These are phyloP conservation scores for Etheostoma spectabile DNA, from an alignment of 2,113 vertebrate species.

Conservation along the genomic window DNA sequence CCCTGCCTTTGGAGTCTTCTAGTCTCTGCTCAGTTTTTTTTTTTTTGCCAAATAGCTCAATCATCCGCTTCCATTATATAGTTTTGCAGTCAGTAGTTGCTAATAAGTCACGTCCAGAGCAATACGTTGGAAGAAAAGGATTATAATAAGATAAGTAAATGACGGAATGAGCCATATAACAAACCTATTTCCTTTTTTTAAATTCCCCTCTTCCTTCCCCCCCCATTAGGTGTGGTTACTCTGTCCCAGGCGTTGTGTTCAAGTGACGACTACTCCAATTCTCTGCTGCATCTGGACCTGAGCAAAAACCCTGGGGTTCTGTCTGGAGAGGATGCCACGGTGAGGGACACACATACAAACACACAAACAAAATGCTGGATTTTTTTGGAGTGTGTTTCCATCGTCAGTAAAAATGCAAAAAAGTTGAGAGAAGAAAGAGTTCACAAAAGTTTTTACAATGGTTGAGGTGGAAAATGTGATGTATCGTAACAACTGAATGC, in stretches of 20 bases:
- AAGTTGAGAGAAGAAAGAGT: not conserved
- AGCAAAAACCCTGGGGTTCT: constrained; percentile 92
- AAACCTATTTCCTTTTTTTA: not conserved
- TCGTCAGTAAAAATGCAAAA: not conserved
- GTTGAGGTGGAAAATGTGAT: not conserved
- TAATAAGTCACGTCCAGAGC: constrained; percentile 17
- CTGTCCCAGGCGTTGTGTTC: constrained; percentile 91
- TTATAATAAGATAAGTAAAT: constrained; percentile 24
- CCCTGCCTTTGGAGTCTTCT: constrained; percentile 15
- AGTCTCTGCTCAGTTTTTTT: constrained; percentile 20
- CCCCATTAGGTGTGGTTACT: constrained; percentile 86
- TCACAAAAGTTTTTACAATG: not conserved
- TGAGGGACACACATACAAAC: constrained; percentile 81
- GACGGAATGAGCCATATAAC: constrained; percentile 1
- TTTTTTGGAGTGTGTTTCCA: not conserved
- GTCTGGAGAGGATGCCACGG: constrained; percentile 90
- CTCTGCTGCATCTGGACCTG: constrained; percentile 91
- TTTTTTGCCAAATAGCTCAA: not conserved
- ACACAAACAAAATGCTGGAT: no score
- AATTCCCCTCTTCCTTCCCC: not conserved
- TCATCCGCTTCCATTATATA: not conserved
- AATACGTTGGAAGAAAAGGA: not conserved
- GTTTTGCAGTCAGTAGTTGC: constrained; percentile 32
- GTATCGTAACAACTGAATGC: not conserved
- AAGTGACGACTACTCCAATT: constrained; percentile 90